Conservation (phyloP, 2,888 invertebrate species). For the Apamea epomidion region DNA sequence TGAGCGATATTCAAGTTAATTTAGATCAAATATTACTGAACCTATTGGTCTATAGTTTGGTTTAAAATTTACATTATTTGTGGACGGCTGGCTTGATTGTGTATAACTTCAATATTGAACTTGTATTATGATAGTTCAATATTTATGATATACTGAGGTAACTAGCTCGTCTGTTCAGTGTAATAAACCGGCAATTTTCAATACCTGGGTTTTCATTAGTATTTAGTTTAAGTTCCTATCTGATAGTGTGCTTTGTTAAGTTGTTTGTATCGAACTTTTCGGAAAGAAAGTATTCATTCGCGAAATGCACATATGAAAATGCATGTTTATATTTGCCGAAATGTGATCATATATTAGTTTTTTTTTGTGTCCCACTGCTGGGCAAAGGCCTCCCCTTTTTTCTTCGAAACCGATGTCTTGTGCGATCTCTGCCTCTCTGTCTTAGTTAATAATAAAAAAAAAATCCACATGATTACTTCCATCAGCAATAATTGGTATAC, state of each 20-base stretch:
- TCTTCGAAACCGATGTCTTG: too few relatives aligned
- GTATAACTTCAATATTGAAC: conserved; percentile 39
- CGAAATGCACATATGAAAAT: not conserved
- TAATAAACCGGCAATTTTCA: conserved; percentile 14
- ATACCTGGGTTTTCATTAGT: not conserved
- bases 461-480: too few relatives aligned
- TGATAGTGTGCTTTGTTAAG: not conserved
- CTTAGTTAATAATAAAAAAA: too few relatives aligned
- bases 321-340: not conserved
- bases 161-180: not conserved
- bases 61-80: conserved; percentile 40
- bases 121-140: conserved; percentile 27
- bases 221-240: not conserved
- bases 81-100: conserved; percentile 14
- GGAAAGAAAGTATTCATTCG: not conserved
- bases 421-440: too few relatives aligned
- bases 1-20: conserved; percentile 63
- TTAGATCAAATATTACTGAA: conserved; percentile 66
- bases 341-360: too few relatives aligned
- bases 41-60: conserved; percentile 60
- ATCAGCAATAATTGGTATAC: too few relatives aligned
- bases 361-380: too few relatives aligned
- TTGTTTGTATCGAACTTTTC: not conserved
- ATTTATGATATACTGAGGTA: conserved; percentile 11
- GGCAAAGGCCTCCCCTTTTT: too few relatives aligned